These are phyloP conservation scores for Rostratula benghalensis DNA, from an alignment of 2,113 vertebrate species.

Conservation along the genomic window DNA sequence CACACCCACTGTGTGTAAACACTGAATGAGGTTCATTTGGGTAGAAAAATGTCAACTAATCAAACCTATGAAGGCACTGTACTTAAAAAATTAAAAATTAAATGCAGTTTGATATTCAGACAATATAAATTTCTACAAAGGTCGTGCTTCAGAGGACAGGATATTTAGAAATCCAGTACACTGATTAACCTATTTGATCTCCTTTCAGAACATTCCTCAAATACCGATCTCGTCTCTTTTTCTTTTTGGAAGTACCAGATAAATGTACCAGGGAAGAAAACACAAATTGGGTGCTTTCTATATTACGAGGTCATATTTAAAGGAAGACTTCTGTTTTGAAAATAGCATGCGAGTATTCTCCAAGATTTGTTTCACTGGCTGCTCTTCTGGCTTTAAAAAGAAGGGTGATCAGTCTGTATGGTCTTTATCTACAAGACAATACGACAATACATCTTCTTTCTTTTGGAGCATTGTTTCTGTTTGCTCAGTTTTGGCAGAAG, in stretches of 20 bases:
- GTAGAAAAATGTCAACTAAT: background rate
- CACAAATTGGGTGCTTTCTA: background rate
- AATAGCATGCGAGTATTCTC: background rate
- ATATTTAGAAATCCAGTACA: background rate
- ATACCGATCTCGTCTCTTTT: background rate
- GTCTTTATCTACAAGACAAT: background rate
- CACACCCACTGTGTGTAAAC: conserved; percentile 21
- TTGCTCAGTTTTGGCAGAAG: background rate
- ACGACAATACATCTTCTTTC: background rate
- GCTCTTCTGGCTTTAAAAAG: background rate
- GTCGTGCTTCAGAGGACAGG: background rate
- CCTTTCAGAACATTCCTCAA: conserved; percentile 7
- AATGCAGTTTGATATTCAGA: background rate
- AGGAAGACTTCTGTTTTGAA: background rate
- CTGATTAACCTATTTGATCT: conserved; percentile 12
- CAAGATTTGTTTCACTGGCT: background rate
- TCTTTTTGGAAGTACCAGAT: background rate
- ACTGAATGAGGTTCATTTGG: background rate
- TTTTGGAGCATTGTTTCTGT: background rate
- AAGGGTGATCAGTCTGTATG: background rate
- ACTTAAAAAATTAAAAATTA: background rate
- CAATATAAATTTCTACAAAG: background rate
- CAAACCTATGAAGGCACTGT: background rate
- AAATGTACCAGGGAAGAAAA: background rate
- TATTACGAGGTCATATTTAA: background rate